These are phyloP conservation scores for Champsocephalus esox DNA, from an alignment of 2,797 vertebrate genomes.

Conservation along the genomic window DNA sequence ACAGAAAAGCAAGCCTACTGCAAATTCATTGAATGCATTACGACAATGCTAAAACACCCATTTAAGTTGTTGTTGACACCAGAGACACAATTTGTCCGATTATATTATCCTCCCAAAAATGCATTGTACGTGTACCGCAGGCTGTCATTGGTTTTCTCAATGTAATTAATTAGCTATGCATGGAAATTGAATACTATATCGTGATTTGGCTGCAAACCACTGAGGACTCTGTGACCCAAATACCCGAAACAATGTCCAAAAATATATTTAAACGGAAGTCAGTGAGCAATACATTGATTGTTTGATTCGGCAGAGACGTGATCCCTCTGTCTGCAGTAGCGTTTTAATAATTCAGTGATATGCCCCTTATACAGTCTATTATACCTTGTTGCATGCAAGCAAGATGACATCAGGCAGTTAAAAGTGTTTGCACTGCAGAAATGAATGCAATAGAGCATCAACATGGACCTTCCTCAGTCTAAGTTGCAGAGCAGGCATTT, in stretches of 20 bases:
- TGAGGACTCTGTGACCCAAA: background rate
- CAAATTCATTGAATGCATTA: background rate
- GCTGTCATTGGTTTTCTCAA: background rate
- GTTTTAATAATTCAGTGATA: background rate
- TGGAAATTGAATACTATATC: background rate
- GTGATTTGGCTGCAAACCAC: background rate
- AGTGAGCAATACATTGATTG: background rate
- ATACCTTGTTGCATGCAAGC: background rate
- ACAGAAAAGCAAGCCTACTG: background rate
- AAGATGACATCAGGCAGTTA: background rate
- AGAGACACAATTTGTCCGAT: background rate
- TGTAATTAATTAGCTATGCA: background rate
- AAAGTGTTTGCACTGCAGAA: background rate
- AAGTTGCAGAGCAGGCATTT: conserved; percentile 15
- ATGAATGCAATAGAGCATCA: background rate
- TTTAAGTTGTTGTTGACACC: too few species aligned
- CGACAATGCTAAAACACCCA: background rate
- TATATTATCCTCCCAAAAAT: too few species aligned
- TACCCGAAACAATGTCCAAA: background rate
- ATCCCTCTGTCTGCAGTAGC: background rate
- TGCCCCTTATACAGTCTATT: too few species aligned
- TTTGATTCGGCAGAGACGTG: background rate
- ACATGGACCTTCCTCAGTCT: background rate
- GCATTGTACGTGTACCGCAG: background rate
- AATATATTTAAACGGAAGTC: background rate